Evolutionary conservation across 2,888 invertebrate species (phyloP), one percentile per base, ranked within the genome.

Genomic region (Andrena chrysosceles): DNA sequence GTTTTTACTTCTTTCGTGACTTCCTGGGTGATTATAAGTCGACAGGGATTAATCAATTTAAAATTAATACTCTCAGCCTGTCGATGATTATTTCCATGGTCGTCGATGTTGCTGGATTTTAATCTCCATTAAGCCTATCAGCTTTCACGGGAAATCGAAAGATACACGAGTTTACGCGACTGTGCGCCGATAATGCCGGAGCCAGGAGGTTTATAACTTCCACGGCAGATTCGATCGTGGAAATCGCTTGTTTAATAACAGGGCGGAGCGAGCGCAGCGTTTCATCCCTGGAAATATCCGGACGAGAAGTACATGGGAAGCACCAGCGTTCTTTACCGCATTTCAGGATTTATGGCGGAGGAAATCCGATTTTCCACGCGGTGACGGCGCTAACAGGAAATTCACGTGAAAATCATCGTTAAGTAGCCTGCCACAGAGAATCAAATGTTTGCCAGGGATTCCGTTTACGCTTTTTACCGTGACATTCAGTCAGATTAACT

Each of bases 331-430:
- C 77, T 74, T 52, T 13, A n/a, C 52, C 67, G 66, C 67, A 5
- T 74, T 78, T 78, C 48, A 10, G 77, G 52, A 77, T 67, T 78
- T 62, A 20, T n/a, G 1, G 13, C 23, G 0, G n/a, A 29, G 66
- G n/a, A 72, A 78, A 78, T 74, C 74, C 20, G 77, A 67, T 74
- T 78, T 74, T 16, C 66, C 20, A 16, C 16, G 8, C 16, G 33
- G 20, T 20, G 42, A 20, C 64, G 10, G 54, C 33, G 64, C n/a
- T 35, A 72, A 77, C 74, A 10, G 66, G 75, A 75, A 64, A 75
- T 69, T 63, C 68, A 7, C 56, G 63, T 8, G 63, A 59, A 64
- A 75, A 79, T 76, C 54, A 67, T 62, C n/a, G 67, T 20, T 42
- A 42, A 66, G 42, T 20, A 60, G 72, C 26, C 33, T 26, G 26